Evolutionary conservation across 2,113 vertebrate species (phyloP).

Genomic region (Illadopsis cleaveri): DNA sequence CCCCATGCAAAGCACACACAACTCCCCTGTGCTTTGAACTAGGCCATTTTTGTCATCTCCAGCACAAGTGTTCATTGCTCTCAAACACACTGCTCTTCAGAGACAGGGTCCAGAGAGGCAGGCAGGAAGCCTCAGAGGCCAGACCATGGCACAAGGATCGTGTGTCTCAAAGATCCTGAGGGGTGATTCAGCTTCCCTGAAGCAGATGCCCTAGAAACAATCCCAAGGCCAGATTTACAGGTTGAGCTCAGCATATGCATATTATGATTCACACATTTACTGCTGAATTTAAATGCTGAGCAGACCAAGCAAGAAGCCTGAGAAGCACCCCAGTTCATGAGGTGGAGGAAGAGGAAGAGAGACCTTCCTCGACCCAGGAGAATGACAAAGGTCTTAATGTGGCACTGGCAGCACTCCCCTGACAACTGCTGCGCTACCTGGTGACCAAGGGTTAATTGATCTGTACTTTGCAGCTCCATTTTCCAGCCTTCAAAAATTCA

Average conservation of each 20-base stretch:
- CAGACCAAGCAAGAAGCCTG: not conserved
- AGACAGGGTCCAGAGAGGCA: not conserved
- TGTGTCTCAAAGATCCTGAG: not conserved
- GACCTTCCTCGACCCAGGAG: not conserved
- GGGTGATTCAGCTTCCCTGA: not conserved
- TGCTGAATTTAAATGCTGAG: not conserved
- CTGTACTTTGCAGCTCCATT: not conserved
- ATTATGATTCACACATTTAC: not conserved
- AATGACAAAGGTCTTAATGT: rapidly evolving
- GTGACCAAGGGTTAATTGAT: not conserved
- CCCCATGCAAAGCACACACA: rapidly evolving
- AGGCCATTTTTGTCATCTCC: not conserved
- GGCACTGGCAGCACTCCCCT: not conserved
- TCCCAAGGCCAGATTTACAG: not conserved
- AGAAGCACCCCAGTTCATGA: not conserved
- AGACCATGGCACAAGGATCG: not conserved
- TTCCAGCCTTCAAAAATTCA: not conserved
- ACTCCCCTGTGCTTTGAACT: not conserved
- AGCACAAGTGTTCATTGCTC: not conserved
- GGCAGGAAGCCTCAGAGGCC: not conserved
- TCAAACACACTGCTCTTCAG: not conserved
- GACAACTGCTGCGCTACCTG: not conserved
- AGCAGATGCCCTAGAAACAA: not conserved
- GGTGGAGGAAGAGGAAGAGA: not conserved
- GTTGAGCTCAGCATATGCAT: not conserved